Percentiles rank a stretch among this genome's conserved stretches.
Conservation (phyloP, 2,797 vertebrate species). For the Falco rusticolus region DNA sequence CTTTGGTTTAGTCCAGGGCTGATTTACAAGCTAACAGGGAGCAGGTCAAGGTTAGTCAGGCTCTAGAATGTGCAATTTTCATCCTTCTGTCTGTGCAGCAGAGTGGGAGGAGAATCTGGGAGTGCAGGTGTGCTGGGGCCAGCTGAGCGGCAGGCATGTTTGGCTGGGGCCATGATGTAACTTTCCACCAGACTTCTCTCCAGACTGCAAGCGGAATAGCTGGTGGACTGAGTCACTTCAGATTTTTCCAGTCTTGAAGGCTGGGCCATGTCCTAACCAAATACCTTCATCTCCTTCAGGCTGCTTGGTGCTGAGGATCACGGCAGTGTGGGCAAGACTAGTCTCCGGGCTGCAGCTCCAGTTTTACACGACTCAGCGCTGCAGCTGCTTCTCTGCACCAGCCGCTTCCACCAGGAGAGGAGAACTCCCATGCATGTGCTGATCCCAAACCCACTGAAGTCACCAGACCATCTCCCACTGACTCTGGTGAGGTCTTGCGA, state of each 20-base stretch:
- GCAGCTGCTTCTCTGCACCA: background rate
- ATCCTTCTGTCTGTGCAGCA: background rate
- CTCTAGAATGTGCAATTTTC: background rate
- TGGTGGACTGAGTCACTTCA: slow-evolving; percentile 25
- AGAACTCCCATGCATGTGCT: background rate
- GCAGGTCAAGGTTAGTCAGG: background rate
- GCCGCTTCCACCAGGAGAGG: accelerated
- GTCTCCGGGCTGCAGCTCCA: background rate
- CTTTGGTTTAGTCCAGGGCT: background rate
- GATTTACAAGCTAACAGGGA: background rate
- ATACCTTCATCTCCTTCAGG: background rate
- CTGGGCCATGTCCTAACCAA: slow-evolving; percentile 15
- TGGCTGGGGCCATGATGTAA: background rate
- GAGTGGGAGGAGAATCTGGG: background rate
- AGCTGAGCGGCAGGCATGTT: slow-evolving; percentile 4
- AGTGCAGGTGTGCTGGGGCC: background rate
- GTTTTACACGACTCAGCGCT: accelerated
- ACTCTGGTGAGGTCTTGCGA: background rate
- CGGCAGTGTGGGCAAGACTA: accelerated
- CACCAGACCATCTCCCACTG: background rate
- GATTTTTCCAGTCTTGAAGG: slow-evolving; percentile 11
- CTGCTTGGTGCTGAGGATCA: background rate
- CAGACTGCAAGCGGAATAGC: background rate
- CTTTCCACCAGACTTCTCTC: slow-evolving; percentile 41
- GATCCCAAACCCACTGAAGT: background rate